Evolutionary conservation across 2,888 invertebrate species (phyloP), one percentile per base, ranked within the genome.

Genomic region (Cheilosia impressa): DNA sequence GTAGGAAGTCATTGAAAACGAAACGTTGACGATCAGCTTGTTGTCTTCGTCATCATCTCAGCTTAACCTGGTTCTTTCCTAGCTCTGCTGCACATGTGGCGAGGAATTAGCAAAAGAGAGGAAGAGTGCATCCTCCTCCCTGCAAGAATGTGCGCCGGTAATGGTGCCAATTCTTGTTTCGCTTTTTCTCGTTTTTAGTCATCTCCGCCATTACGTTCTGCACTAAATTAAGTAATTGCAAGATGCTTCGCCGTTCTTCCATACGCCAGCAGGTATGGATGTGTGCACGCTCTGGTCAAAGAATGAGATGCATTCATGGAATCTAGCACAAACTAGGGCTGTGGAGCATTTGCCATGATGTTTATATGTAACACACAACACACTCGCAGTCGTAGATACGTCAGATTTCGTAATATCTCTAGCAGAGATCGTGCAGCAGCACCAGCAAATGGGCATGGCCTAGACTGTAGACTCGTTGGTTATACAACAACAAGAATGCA

Each of bases 261-360:
- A 81, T 68, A 62, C 57, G 68, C 31, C 34, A 17, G 62, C 65
- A 80, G 73, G 75, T 69, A 84, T 24, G 60, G 31, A 63, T 65
- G 27, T 45, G 52, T 55, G 63, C 17, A 71, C 43, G 50, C 53
- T 65, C 50, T 85, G 80, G 81, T 72, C 81, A 85, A 85, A 85
- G 85, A 85, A 85, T 85, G 85, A 81, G 85, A 85, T 85, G 85
- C 81, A 85, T 85, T 85, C 85, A 85, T 85, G 85, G 85, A 85
- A 85, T 85, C 85, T 85, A 77, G 85, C 76, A 81, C 85, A 85
- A 85, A 85, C 85, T 85, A 81, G 85, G 81, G 85, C 85, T 85
- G 76, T 85, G 55, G 85, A 85, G 31, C 81, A 52, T 58, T 27
- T 57, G 31, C 41, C n/a, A 41, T 47, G n/a, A 24, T 60, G 38